Conservation (phyloP, 2,797 vertebrate genomes). For the Balearica regulorum region DNA sequence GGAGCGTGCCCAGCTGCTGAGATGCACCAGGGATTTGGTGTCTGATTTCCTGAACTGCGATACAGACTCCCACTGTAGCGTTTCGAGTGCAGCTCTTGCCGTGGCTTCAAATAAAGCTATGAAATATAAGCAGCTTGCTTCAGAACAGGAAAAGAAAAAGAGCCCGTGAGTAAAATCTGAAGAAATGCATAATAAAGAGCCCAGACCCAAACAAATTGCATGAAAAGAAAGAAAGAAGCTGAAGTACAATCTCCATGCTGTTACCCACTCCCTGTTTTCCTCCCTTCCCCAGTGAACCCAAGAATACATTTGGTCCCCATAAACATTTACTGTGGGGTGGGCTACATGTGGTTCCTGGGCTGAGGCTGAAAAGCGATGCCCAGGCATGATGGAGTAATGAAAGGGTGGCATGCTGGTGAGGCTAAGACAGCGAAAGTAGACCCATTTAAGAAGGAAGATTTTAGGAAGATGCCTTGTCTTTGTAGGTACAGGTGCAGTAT, state of each 20-base stretch:
- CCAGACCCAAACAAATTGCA: fast-evolving
- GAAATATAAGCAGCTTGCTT: neutral
- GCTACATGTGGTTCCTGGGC: neutral
- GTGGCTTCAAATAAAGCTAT: neutral
- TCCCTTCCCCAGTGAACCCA: neutral
- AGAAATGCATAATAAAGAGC: neutral
- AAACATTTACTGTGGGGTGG: neutral
- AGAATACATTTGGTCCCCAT: neutral
- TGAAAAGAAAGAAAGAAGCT: neutral
- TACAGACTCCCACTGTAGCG: neutral
- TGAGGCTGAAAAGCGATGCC: neutral
- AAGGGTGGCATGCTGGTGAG: neutral
- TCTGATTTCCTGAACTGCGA: neutral
- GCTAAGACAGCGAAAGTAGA: neutral
- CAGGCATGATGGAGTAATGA: neutral
- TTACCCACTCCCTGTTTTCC: neutral
- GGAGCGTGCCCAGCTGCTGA: neutral
- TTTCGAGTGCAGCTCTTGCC: neutral
- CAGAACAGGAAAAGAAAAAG: neutral
- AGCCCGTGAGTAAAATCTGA: neutral
- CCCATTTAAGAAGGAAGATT: neutral
- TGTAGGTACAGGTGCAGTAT: neutral
- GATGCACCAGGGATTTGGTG: neutral
- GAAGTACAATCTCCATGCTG: neutral
- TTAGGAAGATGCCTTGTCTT: neutral